Conservation (phyloP, 1,140 invertebrate species). For the Zaprionus ornatus region DNA sequence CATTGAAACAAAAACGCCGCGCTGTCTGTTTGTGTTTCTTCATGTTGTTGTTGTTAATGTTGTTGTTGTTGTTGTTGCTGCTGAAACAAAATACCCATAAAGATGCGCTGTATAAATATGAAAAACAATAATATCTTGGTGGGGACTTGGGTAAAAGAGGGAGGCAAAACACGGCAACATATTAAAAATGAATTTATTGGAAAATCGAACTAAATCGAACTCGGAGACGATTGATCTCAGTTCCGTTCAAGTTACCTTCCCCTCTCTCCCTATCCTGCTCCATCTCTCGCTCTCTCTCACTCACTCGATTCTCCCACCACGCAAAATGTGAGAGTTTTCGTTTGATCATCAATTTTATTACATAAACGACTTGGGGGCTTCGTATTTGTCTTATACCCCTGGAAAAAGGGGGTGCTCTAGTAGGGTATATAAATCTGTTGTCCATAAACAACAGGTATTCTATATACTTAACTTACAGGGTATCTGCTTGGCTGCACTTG, state of each 20-base stretch:
- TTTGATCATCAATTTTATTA: constrained; percentile 81
- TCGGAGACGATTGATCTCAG: constrained; percentile 71
- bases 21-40: constrained; percentile 69
- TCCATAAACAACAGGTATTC: neutral
- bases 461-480: neutral
- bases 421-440: neutral
- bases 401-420: neutral
- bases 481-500: neutral
- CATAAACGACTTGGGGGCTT: constrained; percentile 49
- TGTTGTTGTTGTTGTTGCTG: constrained; percentile 58
- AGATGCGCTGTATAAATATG: constrained; percentile 63
- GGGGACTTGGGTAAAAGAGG: neutral
- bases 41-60: constrained; percentile 49
- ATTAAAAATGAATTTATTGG: constrained; percentile 80
- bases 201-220: constrained; percentile 16
- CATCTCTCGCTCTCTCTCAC: neutral
- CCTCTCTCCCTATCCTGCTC: constrained; percentile 9
- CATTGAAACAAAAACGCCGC: constrained; percentile 65
- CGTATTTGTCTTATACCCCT: constrained; percentile 44
- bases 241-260: constrained; percentile 55
- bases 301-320: neutral
- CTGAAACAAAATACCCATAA: constrained; percentile 79
- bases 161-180: constrained; percentile 42
- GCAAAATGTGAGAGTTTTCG: constrained; percentile 73
- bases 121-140: constrained; percentile 42